Evolutionary conservation across 2,113 vertebrate species (phyloP).

Genomic region (Ammodytes marinus): DNA sequence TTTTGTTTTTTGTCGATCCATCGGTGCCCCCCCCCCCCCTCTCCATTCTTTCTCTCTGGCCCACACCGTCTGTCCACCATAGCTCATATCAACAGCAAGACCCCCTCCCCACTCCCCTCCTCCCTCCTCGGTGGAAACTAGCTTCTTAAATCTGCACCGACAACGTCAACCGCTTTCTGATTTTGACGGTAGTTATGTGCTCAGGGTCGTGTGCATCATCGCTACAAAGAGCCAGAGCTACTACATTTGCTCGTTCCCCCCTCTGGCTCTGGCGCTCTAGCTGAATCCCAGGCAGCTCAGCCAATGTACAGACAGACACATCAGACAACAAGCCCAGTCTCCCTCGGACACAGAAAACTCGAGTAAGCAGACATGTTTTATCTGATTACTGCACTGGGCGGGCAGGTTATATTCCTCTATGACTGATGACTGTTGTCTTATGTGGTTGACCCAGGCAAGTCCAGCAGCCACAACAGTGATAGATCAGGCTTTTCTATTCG

Average conservation of each 20-base stretch:
- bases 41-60: constrained; percentile 39
- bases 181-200: constrained; percentile 53
- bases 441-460: constrained; percentile 35
- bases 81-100: constrained; percentile 53
- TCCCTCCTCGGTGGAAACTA: constrained; percentile 39
- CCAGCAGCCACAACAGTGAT: constrained; percentile 47
- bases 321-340: constrained; percentile 51
- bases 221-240: constrained; percentile 33
- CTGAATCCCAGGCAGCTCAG: constrained; percentile 27
- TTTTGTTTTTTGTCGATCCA: constrained; percentile 65
- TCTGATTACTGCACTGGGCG: constrained; percentile 66
- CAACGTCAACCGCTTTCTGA: constrained; percentile 43
- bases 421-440: constrained; percentile 59
- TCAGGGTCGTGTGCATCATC: constrained; percentile 29
- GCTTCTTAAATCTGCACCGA: constrained; percentile 35
- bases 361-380: constrained; percentile 61
- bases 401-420: constrained; percentile 40
- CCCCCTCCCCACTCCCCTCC: constrained; percentile 37
- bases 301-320: constrained; percentile 37
- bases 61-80: constrained; percentile 70
- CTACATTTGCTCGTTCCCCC: constrained; percentile 36
- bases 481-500: constrained; percentile 28
- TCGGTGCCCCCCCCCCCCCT: constrained; percentile 25
- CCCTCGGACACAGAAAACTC: constrained; percentile 52
- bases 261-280: constrained; percentile 32